Evolutionary conservation across 2,113 vertebrate species (phyloP).

Genomic region (Ctenomys sociabilis): DNA sequence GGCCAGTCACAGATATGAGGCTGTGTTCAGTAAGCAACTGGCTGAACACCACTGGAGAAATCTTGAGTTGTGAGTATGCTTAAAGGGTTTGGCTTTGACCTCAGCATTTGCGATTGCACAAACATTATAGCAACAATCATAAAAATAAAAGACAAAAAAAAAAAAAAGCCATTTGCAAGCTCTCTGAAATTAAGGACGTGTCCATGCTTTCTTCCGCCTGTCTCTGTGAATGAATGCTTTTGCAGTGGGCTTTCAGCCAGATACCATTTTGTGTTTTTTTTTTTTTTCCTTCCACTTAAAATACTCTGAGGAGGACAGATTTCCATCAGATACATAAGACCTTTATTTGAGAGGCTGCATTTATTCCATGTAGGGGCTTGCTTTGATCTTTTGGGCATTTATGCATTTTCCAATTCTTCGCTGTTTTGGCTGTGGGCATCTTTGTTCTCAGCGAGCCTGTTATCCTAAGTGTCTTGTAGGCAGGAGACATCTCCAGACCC

Average conservation of each 20-base stretch:
- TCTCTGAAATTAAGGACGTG: neutral
- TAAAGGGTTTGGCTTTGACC: slow-evolving; percentile 33
- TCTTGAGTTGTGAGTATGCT: neutral
- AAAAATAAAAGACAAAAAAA: slow-evolving; percentile 23
- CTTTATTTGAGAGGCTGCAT: neutral
- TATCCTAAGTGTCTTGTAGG: neutral
- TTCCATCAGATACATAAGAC: neutral
- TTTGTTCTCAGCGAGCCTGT: neutral
- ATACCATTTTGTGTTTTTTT: neutral
- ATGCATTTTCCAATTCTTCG: neutral
- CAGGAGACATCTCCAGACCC: neutral
- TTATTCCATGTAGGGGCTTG: neutral
- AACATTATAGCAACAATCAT: neutral
- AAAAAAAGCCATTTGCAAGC: neutral
- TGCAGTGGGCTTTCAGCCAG: neutral
- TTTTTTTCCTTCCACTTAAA: neutral
- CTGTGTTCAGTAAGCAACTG: neutral
- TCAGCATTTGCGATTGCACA: neutral
- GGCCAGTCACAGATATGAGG: too few species aligned
- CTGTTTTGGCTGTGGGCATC: neutral
- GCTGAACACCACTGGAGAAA: neutral
- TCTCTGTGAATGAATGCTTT: neutral
- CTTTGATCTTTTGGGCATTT: neutral
- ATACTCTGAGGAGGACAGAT: neutral
- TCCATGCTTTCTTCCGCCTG: neutral